A percentile compares a stretch with the other conserved stretches of the same genome.
Conservation (phyloP, 2,797 vertebrate genomes). For the Percopsis omiscomaycus region DNA sequence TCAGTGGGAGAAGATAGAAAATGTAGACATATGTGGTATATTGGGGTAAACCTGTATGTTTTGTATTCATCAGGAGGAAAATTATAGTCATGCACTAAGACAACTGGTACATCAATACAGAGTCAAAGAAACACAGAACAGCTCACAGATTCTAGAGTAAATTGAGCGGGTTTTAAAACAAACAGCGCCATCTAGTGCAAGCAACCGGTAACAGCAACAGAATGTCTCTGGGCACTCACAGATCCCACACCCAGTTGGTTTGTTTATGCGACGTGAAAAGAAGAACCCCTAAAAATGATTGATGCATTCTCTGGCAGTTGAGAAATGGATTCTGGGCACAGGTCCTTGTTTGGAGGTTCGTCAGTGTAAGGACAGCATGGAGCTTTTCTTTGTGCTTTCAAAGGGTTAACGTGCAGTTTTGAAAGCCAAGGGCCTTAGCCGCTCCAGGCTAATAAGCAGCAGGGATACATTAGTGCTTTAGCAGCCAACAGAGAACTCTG, state of each 20-base stretch:
- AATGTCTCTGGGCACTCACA: not conserved
- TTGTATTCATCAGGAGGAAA: too few species aligned
- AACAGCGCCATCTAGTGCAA: conserved; percentile 63
- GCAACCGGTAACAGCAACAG: conserved; percentile 3
- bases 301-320: conserved; percentile 11
- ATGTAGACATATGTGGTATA: not conserved
- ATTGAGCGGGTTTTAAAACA: conserved; percentile 6
- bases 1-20: not conserved
- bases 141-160: not conserved
- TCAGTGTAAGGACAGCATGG: not conserved
- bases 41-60: not conserved
- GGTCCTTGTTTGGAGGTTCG: conserved; percentile 18
- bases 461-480: conserved; percentile 33
- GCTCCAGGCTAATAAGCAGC: conserved; percentile 42
- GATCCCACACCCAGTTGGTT: conserved; percentile 3
- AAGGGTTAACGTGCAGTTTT: conserved; percentile 14
- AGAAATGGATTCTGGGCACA: conserved; percentile 21
- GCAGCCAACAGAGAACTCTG: conserved; percentile 22
- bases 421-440: conserved; percentile 23
- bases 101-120: not conserved
- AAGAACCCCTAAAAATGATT: conserved; percentile 21
- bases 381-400: conserved; percentile 25
- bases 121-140: not conserved
- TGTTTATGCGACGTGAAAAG: conserved; percentile 28
- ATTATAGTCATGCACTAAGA: too few species aligned